phyloP scores from a whole-genome alignment of 2,888 invertebrate species.

The Acronicta psi region DNA sequence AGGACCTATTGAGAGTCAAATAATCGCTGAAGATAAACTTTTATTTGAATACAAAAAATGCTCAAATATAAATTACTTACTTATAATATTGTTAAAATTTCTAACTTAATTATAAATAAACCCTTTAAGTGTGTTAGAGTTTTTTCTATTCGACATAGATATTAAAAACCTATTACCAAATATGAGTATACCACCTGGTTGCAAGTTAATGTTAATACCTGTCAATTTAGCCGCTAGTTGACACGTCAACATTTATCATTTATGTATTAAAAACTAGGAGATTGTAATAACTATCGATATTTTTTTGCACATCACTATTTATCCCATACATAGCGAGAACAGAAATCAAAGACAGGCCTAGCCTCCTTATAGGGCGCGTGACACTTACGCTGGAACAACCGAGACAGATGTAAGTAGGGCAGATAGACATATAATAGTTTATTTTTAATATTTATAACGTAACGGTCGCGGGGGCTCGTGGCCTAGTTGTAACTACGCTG shows the following conservation, averaged over 20 bases:
- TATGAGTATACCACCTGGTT: background rate
- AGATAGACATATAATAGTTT: constrained; percentile 29
- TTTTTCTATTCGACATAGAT: background rate
- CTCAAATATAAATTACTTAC: too few species aligned
- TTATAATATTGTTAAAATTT: background rate
- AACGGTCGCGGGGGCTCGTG: too few species aligned
- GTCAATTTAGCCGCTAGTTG: constrained; percentile 1
- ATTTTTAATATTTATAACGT: constrained; percentile 37
- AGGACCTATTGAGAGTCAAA: too few species aligned
- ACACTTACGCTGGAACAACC: constrained; percentile 49
- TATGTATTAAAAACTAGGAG: background rate
- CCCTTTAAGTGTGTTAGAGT: background rate
- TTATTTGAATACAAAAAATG: too few species aligned
- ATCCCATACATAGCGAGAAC: constrained; percentile 42
- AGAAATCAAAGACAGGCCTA: constrained; percentile 50
- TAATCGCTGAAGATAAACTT: too few species aligned
- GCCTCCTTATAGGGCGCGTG: constrained; percentile 46
- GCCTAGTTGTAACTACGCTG: too few species aligned
- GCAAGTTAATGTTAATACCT: background rate
- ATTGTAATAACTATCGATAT: constrained; percentile 26
- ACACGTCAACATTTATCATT: constrained; percentile 1
- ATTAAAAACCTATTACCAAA: background rate
- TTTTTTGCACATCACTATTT: constrained; percentile 34
- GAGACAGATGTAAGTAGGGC: constrained; percentile 38
- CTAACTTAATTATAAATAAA: too few species aligned